Percentiles rank a stretch among this genome's conserved stretches.
Evolutionary conservation across 2,113 vertebrate species (phyloP).

Genomic region (Pedetes capensis): DNA sequence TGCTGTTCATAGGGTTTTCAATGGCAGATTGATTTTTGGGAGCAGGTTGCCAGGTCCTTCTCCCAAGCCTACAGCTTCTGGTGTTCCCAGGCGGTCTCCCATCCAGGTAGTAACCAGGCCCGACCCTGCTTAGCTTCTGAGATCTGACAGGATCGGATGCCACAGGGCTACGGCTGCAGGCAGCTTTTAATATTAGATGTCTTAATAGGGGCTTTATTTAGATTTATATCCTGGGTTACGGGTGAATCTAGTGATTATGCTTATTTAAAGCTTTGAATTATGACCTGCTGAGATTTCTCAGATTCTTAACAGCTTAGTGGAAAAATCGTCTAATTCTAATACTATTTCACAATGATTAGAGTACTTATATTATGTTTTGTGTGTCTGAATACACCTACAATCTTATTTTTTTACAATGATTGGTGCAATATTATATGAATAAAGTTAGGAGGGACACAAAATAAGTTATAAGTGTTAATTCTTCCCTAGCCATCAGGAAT

Average conservation of each 20-base stretch:
- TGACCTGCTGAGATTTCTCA: not conserved
- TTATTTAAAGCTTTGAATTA: not conserved
- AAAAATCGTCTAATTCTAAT: not conserved
- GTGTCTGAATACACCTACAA: not conserved
- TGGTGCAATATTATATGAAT: not conserved
- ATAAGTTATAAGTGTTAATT: not conserved
- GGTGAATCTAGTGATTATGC: not conserved
- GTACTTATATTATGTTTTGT: not conserved
- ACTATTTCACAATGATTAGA: not conserved
- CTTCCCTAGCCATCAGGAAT: not conserved
- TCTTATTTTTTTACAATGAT: not conserved
- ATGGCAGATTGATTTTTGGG: no score
- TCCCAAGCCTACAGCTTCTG: no score
- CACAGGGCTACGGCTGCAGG: no score
- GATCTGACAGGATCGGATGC: no score
- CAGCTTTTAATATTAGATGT: not conserved
- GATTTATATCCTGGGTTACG: not conserved
- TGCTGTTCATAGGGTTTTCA: no score
- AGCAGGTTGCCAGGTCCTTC: no score
- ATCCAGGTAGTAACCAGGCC: no score
- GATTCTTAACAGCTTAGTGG: not conserved
- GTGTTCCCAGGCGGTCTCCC: no score
- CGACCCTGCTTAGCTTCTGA: no score
- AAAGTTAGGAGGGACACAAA: not conserved
- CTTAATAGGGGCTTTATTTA: not conserved